Base-by-base conservation (phyloP, 2,888 invertebrate species). In the Bellardia bayeri region DNA sequence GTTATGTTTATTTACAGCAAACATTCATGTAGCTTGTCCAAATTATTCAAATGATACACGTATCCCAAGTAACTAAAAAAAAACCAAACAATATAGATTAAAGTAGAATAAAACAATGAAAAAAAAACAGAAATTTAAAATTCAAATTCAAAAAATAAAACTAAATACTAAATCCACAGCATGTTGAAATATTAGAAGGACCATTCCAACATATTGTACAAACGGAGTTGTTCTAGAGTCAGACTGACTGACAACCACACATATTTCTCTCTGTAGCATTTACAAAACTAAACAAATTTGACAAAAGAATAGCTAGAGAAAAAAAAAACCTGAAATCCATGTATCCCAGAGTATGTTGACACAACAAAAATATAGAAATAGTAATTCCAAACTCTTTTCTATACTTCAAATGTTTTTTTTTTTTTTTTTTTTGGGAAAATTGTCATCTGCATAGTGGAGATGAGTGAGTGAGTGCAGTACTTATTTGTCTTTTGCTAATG, bases 401-500 rank as follows among this genome's bases (percentile, higher is more conserved):
- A 16, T 45, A 40, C 58, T 3, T 30, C 14, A 23, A 11, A 13
- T 68, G 68, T 13, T 68, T 51, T 69, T n/a, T 13, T 14, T 49
- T 68, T 58, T 56, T 49, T 75, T 54, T 49, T 45, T 56, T 72
- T 58, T 42, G 49, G 30, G 49, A 40, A 61, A 51, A 40, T 40
- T 74, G 49, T 74, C 79, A 66, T 45, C 11, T 37, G 33, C 33
- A 30, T 61, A 61, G 61, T 61, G 61, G 5, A 61, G 68, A 14
- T 66, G 49, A 40, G 23, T 72, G 49, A 40, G 23, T 72, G 74
- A 74, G 56, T 58, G 74, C 74, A 75, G 84, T 79, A 16, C 16
- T 56, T 58, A 84, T 83, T 84, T 84, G 84, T 72, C 75, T 64
- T 75, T 87, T 63, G 85, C 85, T 82, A 85, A 87, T 87, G 85